Evolutionary conservation across 2,888 invertebrate species (phyloP), one percentile per base, ranked within the genome.

Genomic region (Sepioteuthis lessoniana): DNA sequence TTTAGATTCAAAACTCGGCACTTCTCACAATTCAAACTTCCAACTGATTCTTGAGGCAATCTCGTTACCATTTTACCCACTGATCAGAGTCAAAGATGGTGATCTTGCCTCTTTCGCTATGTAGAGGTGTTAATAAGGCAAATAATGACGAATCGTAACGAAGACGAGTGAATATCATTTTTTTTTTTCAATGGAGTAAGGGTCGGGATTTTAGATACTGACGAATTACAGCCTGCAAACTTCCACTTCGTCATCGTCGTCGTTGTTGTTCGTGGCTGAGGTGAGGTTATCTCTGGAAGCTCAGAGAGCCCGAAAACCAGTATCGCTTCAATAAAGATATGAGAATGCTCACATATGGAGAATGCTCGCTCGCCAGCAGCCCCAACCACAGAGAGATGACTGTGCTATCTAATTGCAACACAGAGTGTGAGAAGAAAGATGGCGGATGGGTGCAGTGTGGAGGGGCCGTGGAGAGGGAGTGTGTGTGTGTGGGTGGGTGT

Each of bases 291-390:
- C 76, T 76, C n/a, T 76, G n/a, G 76, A 76, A 76, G 76, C 76
- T 35, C 19, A 16, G 76, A 35, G n/a, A 35, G 35, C 76, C 76
- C n/a, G 13, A 76, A 13, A 55, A 25, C 21, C n/a, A n/a, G n/a
- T 76, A n/a, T 76, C 76, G 76, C 76, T 76, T n/a, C n/a, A 35
- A 76, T 76, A 76, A 76, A 76, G 76, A 16, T 76, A 76, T 76
- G 76, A 76, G 76, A 76, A 76, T 76, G 76, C 76, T 76, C 76
- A 76, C 76, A 76, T 76, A 76, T 76, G 76, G 76, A 3, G 76
- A 35, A 16, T 76, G 76, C n/a, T 76, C 76, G 76, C 13, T n/a
- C 76, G 76, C n/a, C n/a, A n/a, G n/a, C 76, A n/a, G n/a, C n/a
- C 76, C n/a, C n/a, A 76, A n/a, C n/a, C 76, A 31, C 76, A 25